These are phyloP conservation scores for Poeciliopsis turneri DNA, from an alignment of 2,797 vertebrate genomes.

Conservation along the genomic window DNA sequence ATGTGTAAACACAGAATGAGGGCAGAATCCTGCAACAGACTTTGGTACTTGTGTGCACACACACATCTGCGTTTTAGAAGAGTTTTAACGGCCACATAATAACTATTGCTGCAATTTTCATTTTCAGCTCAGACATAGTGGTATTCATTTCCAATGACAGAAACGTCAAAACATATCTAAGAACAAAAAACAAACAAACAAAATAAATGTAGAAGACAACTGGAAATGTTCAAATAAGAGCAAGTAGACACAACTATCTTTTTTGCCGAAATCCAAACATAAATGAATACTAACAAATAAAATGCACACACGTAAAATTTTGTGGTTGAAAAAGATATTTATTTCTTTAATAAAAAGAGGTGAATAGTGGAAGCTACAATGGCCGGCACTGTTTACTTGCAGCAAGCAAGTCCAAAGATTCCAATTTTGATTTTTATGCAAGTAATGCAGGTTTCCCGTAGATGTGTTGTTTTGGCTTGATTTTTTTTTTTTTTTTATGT, in stretches of 20 bases:
- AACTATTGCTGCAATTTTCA: neutral
- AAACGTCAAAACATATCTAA: neutral
- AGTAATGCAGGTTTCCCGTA: neutral
- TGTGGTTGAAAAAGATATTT: neutral
- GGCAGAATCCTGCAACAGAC: neutral
- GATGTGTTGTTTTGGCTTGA: neutral
- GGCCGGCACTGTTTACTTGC: neutral
- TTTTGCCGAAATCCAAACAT: neutral
- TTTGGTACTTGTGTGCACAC: neutral
- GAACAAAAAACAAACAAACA: neutral
- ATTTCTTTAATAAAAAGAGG: neutral
- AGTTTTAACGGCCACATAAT: neutral
- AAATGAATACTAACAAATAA: neutral
- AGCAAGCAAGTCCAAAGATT: neutral
- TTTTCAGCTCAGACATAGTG: neutral
- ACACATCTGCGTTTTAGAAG: neutral
- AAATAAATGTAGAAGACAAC: neutral
- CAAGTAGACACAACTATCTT: neutral
- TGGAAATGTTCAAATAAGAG: neutral
- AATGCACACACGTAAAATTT: neutral
- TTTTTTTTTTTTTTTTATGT: neutral
- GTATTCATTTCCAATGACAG: neutral
- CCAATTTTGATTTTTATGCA: neutral
- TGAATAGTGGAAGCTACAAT: neutral
- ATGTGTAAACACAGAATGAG: neutral